These are phyloP conservation scores for Danio choprae DNA, from an alignment of 2,797 vertebrate genomes.

Conservation along the genomic window DNA sequence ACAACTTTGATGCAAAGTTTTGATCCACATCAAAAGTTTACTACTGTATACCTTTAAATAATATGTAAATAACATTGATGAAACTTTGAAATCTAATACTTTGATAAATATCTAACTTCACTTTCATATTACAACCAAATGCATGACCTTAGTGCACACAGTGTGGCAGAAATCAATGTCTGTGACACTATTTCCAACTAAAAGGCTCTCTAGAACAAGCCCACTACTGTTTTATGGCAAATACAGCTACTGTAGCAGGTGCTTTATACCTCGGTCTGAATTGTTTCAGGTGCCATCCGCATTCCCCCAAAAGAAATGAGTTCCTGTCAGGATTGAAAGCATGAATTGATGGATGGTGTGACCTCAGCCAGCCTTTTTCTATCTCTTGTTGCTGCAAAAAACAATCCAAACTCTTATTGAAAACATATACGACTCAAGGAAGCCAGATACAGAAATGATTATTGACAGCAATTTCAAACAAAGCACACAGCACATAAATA, in stretches of 20 bases:
- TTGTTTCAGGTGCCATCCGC: constrained; percentile 3
- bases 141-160: neutral
- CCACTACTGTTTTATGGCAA: neutral
- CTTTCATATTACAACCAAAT: neutral
- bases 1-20: neutral
- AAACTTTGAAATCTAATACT: neutral
- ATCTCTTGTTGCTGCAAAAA: constrained; percentile 3
- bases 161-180: neutral
- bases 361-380: neutral
- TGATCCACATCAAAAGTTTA: neutral
- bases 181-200: neutral
- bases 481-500: neutral
- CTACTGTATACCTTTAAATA: neutral
- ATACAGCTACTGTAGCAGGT: neutral
- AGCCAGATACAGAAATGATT: constrained; percentile 6
- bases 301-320: neutral
- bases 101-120: neutral
- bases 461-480: neutral
- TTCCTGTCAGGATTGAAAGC: constrained; percentile 2
- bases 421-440: constrained; percentile 1
- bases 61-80: neutral
- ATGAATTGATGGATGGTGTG: constrained; percentile 1
- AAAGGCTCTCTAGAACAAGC: neutral
- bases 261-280: neutral
- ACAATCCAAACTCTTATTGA: constrained; percentile 19